Base-by-base conservation (phyloP, 2,888 invertebrate species). In the Heliconius charithonia region DNA sequence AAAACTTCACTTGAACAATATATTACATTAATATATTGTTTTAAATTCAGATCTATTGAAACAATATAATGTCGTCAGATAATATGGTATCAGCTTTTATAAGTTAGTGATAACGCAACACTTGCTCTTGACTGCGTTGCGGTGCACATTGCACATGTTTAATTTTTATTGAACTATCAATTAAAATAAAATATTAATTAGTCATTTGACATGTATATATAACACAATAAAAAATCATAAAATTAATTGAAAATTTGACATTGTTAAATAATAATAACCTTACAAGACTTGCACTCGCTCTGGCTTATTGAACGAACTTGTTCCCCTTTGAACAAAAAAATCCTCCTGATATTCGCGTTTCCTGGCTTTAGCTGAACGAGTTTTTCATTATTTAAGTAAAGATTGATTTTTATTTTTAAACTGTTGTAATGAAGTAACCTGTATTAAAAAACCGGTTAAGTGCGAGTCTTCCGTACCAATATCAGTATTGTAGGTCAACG, bases 21-120 rank as follows among this genome's bases (percentile, higher is more conserved):
- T 9, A 37, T 37, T 37, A 37, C 32, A 37, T 9, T 37, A 37
- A 37, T 37, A 9, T 37, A 37, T 37, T 37, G 32, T 32, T 37
- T 37, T 37, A 37, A 37, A 37, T 37, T 37, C 32, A 37, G 32
- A 37, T 37, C 9, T 37, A 37, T 37, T 37, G 32, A 37, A 37
- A 45, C 16, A 66, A 32, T 37, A 66, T 32, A 66, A n/a, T 65
- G 65, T 65, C 4, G 19, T 37, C 32, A 37, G 37, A 37, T 66
- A 37, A 32, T 32, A 32, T 19, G 29, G 32, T 65, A 65, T 19
- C 19, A 2, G 25, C 16, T 63, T 45, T 71, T 76, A 62, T 45
- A 41, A 76, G 51, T 71, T 45, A 32, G n/a, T 37, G 37, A 71
- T 65, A 71, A 71, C 76, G 51, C 51, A 69, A 71, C 71, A 62